Evolutionary conservation across 2,888 invertebrate genomes (phyloP).

Genomic region (Dryadula phaetusa): DNA sequence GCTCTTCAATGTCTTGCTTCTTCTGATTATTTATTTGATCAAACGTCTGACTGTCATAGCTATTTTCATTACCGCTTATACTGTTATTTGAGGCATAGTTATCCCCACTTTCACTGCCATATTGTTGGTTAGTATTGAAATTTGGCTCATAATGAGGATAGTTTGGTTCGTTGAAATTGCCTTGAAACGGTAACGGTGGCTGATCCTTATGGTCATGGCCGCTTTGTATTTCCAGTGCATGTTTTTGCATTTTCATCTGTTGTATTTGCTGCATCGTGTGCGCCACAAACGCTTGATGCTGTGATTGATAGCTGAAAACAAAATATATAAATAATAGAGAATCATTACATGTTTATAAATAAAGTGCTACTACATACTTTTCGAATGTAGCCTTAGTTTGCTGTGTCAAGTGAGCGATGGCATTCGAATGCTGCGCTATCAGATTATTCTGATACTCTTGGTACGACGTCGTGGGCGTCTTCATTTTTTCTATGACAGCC

Average conservation of each 20-base stretch:
- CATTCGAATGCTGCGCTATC: slow-evolving; percentile 91
- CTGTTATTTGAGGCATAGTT: slow-evolving; percentile 76
- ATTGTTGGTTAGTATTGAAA: slow-evolving; percentile 65
- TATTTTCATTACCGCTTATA: slow-evolving; percentile 80
- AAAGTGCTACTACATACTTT: slow-evolving; percentile 74
- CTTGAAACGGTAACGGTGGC: slow-evolving; percentile 63
- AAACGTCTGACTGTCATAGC: slow-evolving; percentile 76
- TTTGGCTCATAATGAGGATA: slow-evolving; percentile 69
- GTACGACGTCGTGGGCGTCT: slow-evolving; percentile 94
- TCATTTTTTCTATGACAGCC: slow-evolving; percentile 92
- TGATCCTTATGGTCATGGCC: slow-evolving; percentile 67
- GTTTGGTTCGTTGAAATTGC: slow-evolving; percentile 68
- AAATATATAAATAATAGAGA: slow-evolving; percentile 25
- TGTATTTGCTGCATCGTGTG: slow-evolving; percentile 96
- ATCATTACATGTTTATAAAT: not conserved
- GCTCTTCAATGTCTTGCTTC: slow-evolving; percentile 64
- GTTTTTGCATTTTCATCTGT: slow-evolving; percentile 91
- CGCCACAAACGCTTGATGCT: slow-evolving; percentile 97
- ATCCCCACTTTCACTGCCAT: slow-evolving; percentile 75
- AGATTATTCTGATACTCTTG: slow-evolving; percentile 94
- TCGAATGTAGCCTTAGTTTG: slow-evolving; percentile 94
- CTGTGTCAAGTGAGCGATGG: slow-evolving; percentile 90
- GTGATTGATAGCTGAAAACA: slow-evolving; percentile 90
- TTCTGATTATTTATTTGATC: slow-evolving; percentile 68
- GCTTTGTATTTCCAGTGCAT: slow-evolving; percentile 84